Conservation (phyloP, 2,888 invertebrate species). For the Helleia helle region DNA sequence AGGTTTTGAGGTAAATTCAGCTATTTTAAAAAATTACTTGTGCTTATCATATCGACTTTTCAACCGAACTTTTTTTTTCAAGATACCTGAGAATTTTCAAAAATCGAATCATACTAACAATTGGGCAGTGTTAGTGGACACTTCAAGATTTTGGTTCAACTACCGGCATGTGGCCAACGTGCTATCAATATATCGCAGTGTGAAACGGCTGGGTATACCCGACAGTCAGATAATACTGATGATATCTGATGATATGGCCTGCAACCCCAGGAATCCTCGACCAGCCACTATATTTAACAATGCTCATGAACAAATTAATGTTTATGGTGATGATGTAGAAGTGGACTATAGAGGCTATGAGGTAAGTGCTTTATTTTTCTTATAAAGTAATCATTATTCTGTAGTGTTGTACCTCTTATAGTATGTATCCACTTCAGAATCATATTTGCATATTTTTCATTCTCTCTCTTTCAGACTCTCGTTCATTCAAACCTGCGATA, state of each 20-base stretch:
- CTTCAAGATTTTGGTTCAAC: constrained; percentile 99
- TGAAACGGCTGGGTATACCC: constrained; percentile 98
- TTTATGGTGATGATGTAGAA: constrained; percentile 99
- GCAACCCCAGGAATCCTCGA: constrained; percentile 97
- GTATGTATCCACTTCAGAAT: no score
- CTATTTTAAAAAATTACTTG: not conserved
- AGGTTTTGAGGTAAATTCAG: constrained; percentile 5
- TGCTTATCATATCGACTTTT: not conserved
- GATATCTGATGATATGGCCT: constrained; percentile 99
- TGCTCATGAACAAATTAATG: constrained; percentile 97
- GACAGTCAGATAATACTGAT: constrained; percentile 99
- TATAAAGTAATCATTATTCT: no score
- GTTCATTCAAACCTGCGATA: no score
- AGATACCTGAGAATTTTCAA: constrained; percentile 71
- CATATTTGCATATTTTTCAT: no score
- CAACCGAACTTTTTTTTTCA: no score
- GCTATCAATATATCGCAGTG: constrained; percentile 96
- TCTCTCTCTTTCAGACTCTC: no score
- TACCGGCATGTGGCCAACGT: constrained; percentile 99
- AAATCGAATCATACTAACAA: constrained; percentile 94
- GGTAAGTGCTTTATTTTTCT: constrained; percentile 59
- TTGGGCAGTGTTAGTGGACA: constrained; percentile 99
- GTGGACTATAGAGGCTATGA: constrained; percentile 97
- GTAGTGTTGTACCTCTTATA: no score
- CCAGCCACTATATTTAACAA: constrained; percentile 99